phyloP scores from a whole-genome alignment of 2,113 vertebrate genomes.

The Hystrix brachyura region DNA sequence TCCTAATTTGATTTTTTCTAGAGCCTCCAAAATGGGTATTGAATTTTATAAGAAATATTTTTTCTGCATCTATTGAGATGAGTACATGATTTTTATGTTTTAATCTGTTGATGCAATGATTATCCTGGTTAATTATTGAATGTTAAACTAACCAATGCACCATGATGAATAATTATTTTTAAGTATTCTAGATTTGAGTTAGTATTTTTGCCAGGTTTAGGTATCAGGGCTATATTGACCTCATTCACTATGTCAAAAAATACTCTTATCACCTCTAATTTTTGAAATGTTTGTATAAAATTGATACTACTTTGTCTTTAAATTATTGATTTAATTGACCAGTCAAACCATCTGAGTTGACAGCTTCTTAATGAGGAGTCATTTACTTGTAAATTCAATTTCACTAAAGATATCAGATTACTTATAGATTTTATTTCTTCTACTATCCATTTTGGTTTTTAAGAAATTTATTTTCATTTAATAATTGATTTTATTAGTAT shows the following conservation, averaged over 20 bases:
- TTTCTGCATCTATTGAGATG: not conserved
- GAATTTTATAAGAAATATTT: not conserved
- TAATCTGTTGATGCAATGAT: not conserved
- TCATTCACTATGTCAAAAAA: not conserved
- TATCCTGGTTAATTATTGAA: not conserved
- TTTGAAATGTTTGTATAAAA: not conserved
- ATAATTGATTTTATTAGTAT: constrained; percentile 23
- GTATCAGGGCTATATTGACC: not conserved
- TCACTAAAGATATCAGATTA: not conserved
- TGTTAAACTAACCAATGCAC: not conserved
- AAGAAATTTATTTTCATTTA: constrained; percentile 51
- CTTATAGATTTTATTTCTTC: constrained; percentile 18
- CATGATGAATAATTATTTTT: not conserved
- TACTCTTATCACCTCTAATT: not conserved
- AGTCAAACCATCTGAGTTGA: not conserved
- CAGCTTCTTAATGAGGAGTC: not conserved
- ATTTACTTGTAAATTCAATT: constrained; percentile 12
- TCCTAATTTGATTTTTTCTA: too few species aligned
- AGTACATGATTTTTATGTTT: constrained; percentile 8
- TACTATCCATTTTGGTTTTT: not conserved
- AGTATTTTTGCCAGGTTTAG: constrained; percentile 3
- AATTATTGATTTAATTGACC: not conserved
- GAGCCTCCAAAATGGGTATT: not conserved
- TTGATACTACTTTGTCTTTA: not conserved
- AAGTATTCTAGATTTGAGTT: constrained; percentile 2